These are phyloP conservation scores for Selene dorsalis DNA, from an alignment of 2,797 vertebrate genomes.

Conservation along the genomic window DNA sequence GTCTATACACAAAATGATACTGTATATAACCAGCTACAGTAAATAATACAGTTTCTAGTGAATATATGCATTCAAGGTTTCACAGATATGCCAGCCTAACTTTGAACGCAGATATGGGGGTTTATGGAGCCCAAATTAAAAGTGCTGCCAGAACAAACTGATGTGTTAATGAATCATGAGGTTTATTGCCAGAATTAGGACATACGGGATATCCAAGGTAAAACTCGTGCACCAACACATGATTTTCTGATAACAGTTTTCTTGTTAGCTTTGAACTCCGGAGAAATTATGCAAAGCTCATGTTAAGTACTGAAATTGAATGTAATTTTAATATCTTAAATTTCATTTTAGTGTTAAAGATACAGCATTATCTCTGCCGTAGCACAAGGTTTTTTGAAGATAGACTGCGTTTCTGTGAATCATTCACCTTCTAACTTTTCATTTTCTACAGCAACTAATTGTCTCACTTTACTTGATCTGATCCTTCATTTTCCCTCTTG, in stretches of 20 bases:
- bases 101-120: background rate
- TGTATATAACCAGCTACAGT: conserved; percentile 11
- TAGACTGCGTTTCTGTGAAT: conserved; percentile 5
- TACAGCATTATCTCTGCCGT: conserved; percentile 7
- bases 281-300: conserved; percentile 41
- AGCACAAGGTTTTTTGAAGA: conserved; percentile 2
- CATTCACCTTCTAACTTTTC: conserved; percentile 7
- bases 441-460: conserved; percentile 7
- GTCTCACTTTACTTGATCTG: background rate
- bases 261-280: conserved; percentile 12
- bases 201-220: conserved; percentile 29
- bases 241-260: conserved; percentile 28
- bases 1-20: background rate
- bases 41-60: conserved; percentile 2
- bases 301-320: conserved; percentile 30
- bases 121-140: conserved; percentile 28
- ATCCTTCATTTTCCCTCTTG: background rate
- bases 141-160: conserved; percentile 10
- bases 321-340: conserved; percentile 35
- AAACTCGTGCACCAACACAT: conserved; percentile 14
- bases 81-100: conserved; percentile 13
- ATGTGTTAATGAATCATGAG: conserved; percentile 38
- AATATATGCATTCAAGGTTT: conserved; percentile 21
- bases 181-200: conserved; percentile 2
- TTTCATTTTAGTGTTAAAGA: conserved; percentile 8